Base-by-base conservation (phyloP, 92 coral and sea anemone genomes). In the Heliopora coerulea region DNA sequence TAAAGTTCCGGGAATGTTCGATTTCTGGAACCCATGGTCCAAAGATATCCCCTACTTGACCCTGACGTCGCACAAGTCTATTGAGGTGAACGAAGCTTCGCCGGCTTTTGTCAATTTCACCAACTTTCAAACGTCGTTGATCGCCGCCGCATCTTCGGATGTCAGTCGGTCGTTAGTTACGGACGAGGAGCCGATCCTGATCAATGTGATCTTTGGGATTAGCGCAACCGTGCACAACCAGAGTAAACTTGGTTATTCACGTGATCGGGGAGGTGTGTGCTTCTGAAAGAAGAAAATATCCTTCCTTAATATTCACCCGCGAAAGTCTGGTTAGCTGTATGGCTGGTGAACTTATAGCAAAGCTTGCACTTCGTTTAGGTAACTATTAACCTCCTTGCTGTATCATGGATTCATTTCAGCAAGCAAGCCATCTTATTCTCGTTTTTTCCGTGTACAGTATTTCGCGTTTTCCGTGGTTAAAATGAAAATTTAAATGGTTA, bases 21-120 rank as follows among this genome's bases (percentile, higher is more conserved):
- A 95, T 79, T 90, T 81, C 80, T 95, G 99, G 99, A 95, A 95
- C 69, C 99, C 99, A 24, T 95, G 99, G 99, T 90, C 96, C 76
- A 83, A 68, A 73, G 81, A 67, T 26, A 83, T 95, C 25, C 99
- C 99, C 13, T 86, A 67, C 62, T 82, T 95, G 26, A 95, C 99
- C 25, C 83, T 95, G 25, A 82, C 96, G 87, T 3, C 89, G 78
- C 84, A 59, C 88, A 73, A 64, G 63, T 59, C 75, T 40, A 68
- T 78, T 25, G 50, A 67, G 13, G 84, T 88, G 41, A 37, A 54
- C 21, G 79, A 80, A 18, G 67, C 74, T 8, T 80, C 95, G 0
- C 91, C 97, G 6, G 86, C 74, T 27, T 54, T 13, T 56, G 72
- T 77, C 21, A 83, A 78, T 49, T 74, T 90, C 54, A 54, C 67